These are phyloP conservation scores for Girardinus metallicus DNA, from an alignment of 2,797 vertebrate species.

Conservation along the genomic window DNA sequence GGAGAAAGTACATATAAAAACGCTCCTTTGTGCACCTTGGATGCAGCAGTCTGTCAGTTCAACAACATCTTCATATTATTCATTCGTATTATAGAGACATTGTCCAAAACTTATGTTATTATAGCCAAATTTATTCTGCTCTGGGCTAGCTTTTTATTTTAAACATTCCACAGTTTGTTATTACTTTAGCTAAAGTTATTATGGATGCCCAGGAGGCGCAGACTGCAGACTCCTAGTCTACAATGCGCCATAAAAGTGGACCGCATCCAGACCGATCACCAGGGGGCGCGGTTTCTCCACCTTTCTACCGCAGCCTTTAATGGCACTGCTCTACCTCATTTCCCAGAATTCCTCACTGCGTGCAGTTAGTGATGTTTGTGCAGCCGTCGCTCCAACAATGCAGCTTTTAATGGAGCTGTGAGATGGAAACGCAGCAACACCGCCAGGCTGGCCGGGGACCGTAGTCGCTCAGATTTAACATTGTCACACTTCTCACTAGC, in stretches of 20 bases:
- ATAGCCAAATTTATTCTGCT: not conserved
- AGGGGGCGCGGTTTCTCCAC: constrained; percentile 36
- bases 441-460: constrained; percentile 36
- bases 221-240: not conserved
- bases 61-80: not conserved
- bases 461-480: not conserved
- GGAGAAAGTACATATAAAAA: not conserved
- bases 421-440: constrained; percentile 42
- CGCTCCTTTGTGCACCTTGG: not conserved
- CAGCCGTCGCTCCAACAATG: constrained; percentile 75
- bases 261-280: not conserved
- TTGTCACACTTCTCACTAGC: not conserved
- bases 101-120: not conserved
- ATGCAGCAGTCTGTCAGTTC: not conserved
- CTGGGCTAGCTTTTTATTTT: not conserved
- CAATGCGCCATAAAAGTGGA: not conserved
- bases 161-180: not conserved
- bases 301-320: not conserved
- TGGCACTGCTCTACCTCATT: constrained; percentile 28
- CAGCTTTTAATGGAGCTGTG: constrained; percentile 76
- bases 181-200: not conserved
- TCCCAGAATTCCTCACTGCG: constrained; percentile 71
- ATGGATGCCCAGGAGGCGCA: not conserved
- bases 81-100: not conserved
- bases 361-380: constrained; percentile 65